Conservation (phyloP, 53 echinoderm and acorn worm species). For the Astropecten irregularis region DNA sequence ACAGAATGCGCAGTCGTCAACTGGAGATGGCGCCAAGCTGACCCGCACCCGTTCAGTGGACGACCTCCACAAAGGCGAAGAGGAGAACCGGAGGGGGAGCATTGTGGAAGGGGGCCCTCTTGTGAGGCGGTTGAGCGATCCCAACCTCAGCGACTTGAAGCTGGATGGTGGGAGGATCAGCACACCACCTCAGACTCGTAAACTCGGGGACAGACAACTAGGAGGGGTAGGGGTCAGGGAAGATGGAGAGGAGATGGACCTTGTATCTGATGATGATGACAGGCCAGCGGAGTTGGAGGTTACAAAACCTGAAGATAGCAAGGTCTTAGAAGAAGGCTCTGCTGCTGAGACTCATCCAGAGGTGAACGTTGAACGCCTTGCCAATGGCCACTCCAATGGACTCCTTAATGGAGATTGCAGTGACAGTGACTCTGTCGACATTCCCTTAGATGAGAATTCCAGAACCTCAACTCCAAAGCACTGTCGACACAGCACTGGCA, state of each 20-base stretch:
- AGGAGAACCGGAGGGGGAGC: conserved; percentile 70
- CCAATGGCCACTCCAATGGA: conserved; percentile 66
- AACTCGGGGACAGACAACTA: conserved; percentile 32
- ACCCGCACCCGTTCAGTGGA: conserved; percentile 87
- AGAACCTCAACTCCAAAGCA: conserved; percentile 69
- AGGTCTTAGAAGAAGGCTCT: conserved; percentile 19
- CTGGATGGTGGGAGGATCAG: conserved; percentile 74
- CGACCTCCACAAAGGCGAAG: conserved; percentile 84
- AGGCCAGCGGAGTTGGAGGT: not conserved
- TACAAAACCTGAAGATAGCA: conserved; percentile 7
- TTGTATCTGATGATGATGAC: not conserved
- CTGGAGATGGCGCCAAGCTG: conserved; percentile 72
- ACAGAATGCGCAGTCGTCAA: conserved; percentile 34
- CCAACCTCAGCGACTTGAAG: conserved; percentile 81
- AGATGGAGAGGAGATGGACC: not conserved
- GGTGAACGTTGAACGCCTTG: conserved; percentile 18
- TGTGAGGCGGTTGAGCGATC: conserved; percentile 84
- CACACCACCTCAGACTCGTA: conserved; percentile 58
- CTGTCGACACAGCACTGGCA: conserved; percentile 9
- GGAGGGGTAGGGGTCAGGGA: not conserved
- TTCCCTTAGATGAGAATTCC: conserved; percentile 35
- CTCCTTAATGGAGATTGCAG: conserved; percentile 58
- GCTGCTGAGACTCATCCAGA: conserved; percentile 12
- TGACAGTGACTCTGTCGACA: conserved; percentile 32
- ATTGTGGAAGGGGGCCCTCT: conserved; percentile 67